Percentiles rank a stretch among this genome's conserved stretches.
These are phyloP conservation scores for Lutjanus campechanus DNA, from an alignment of 2,797 vertebrate species.

Conservation along the genomic window DNA sequence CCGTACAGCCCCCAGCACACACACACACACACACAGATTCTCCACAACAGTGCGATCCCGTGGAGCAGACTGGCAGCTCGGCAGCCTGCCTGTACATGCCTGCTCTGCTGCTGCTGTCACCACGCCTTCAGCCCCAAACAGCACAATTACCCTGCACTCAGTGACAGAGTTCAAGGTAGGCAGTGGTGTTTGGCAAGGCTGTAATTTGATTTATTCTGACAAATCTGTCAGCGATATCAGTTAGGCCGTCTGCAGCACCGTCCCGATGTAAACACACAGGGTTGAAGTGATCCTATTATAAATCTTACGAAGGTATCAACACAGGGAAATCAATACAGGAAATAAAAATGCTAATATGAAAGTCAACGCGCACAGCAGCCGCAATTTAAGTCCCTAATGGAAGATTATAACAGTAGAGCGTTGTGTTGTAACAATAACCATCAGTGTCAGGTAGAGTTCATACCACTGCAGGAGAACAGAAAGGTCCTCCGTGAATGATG, in stretches of 20 bases:
- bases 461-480: background rate
- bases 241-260: slow-evolving; percentile 20
- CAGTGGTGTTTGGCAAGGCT: slow-evolving; percentile 53
- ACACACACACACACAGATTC: slow-evolving; percentile 35
- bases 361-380: background rate
- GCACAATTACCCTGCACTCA: slow-evolving; percentile 73
- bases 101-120: slow-evolving; percentile 78
- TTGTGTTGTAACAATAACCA: slow-evolving; percentile 1
- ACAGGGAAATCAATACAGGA: background rate
- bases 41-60: slow-evolving; percentile 76
- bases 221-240: slow-evolving; percentile 57
- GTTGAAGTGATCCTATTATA: background rate
- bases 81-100: slow-evolving; percentile 88
- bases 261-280: slow-evolving; percentile 11
- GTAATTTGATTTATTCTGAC: slow-evolving; percentile 57
- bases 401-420: background rate
- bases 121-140: slow-evolving; percentile 84
- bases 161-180: slow-evolving; percentile 67
- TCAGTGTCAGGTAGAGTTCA: background rate
- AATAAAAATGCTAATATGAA: background rate
- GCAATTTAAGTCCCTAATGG: background rate
- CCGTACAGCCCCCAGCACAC: slow-evolving; percentile 1
- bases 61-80: slow-evolving; percentile 78
- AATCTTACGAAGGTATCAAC: background rate
- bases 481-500: slow-evolving; percentile 27